A percentile compares a stretch with the other conserved stretches of the same genome.
Conservation (phyloP, 2,797 vertebrate genomes). For the Prionace glauca region DNA sequence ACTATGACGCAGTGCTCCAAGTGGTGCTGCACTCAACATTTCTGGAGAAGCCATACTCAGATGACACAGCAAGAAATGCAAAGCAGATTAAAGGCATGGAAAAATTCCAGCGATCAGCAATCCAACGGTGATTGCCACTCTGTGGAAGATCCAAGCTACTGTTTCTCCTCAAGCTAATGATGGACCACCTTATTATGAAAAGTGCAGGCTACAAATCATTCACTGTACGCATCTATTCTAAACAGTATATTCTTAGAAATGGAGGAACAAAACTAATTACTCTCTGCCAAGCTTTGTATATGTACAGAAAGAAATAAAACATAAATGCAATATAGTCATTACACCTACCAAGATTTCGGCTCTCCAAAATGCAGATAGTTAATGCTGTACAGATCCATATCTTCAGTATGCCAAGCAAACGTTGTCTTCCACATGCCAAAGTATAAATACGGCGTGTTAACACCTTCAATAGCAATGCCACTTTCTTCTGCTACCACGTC, state of each 20-base stretch:
- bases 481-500: constrained; percentile 90
- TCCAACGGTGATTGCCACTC: no score
- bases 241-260: neutral
- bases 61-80: no score
- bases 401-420: constrained; percentile 96
- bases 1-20: no score
- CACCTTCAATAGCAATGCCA: constrained; percentile 91
- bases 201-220: neutral
- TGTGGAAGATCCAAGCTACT: no score
- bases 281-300: neutral
- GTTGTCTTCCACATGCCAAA: constrained; percentile 99
- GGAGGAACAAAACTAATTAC: neutral
- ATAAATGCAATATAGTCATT: neutral
- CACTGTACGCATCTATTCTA: neutral
- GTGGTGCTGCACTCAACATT: no score
- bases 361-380: constrained; percentile 98
- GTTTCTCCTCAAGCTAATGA: neutral
- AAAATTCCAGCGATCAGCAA: no score
- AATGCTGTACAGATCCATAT: constrained; percentile 98
- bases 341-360: constrained; percentile 89
- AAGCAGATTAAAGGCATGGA: no score
- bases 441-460: constrained; percentile 95
- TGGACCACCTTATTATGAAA: neutral
- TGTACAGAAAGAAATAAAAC: neutral
- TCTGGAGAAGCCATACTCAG: no score